Base-by-base conservation (phyloP, 1,140 invertebrate genomes). In the Aphis gossypii region DNA sequence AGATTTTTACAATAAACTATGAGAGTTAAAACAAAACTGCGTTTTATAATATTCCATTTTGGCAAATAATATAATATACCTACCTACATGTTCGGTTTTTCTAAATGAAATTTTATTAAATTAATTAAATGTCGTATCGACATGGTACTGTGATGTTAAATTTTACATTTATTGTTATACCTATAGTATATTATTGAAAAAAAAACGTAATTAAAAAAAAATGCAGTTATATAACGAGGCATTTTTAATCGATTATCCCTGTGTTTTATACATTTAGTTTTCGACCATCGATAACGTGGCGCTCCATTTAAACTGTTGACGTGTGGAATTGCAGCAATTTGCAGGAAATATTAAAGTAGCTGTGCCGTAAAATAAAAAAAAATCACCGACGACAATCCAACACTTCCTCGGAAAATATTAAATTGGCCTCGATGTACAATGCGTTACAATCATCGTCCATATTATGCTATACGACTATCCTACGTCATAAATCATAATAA, bases 91-190 rank as follows among this genome's bases (percentile, higher is more conserved):
- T 76, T 23, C 30, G 30, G n/a, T 76, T n/a, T 76, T 76, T n/a
- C 60, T 76, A 35, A 35, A n/a, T 14, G 4, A 76, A n/a, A 35
- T n/a, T 76, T n/a, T 76, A 76, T 76, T n/a, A 6, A n/a, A 76
- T 76, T 76, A 76, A 76, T 76, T 76, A 76, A 76, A 76, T n/a
- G 60, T 76, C 30, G 60, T 76, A 76, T 76, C 14, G 60, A n/a
- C 30, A 68, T 76, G 11, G 30, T 76, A 5, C 11, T 35, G 60
- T n/a, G 5, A 76, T 76, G 60, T 76, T 76, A 76, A 76, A 76
- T 76, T 76, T 76, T 18, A 76, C 60, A 76, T 76, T 76, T 35
- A 76, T n/a, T n/a, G 60, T 76, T 76, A 41, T 41, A 41, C 38
- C 3, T 76, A 18, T 5, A 76, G 30, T 76, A 76, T 1, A 76